These are phyloP conservation scores for Seladonia tumulorum DNA, from an alignment of 2,888 invertebrate genomes.

Conservation along the genomic window DNA sequence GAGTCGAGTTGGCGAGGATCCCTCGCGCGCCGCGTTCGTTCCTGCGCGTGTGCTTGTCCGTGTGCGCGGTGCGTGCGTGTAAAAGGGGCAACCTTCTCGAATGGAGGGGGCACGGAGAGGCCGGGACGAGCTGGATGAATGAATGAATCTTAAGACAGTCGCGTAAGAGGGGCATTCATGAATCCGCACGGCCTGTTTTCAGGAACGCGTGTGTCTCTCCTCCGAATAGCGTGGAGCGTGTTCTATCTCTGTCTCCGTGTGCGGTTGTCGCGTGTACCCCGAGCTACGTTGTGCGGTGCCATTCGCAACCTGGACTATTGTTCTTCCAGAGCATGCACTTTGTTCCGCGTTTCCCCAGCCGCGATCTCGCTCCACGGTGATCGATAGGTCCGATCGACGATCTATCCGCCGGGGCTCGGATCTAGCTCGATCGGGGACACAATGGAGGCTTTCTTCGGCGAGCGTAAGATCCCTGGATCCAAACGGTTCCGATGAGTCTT, in stretches of 20 bases:
- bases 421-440: neutral
- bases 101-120: conserved; percentile 61
- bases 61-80: conserved; percentile 20
- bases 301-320: neutral
- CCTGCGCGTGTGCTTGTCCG: neutral
- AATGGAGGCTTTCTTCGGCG: conserved; percentile 53
- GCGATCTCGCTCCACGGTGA: neutral
- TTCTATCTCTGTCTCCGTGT: neutral
- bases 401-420: neutral
- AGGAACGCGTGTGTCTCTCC: conserved; percentile 40
- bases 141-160: conserved; percentile 83
- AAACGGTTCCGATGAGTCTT: conserved; percentile 4
- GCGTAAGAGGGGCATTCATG: conserved; percentile 79
- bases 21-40: neutral
- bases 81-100: conserved; percentile 57
- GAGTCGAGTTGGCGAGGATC: neutral
- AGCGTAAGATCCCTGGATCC: conserved; percentile 43
- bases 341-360: neutral
- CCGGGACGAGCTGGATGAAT: conserved; percentile 77
- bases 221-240: neutral
- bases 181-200: conserved; percentile 71
- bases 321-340: neutral
- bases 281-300: neutral
- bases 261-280: neutral
- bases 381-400: neutral